Percentiles rank a stretch among this genome's conserved stretches.
These are phyloP conservation scores for Nannoperca australis DNA, from an alignment of 2,797 vertebrate genomes.

Conservation along the genomic window DNA sequence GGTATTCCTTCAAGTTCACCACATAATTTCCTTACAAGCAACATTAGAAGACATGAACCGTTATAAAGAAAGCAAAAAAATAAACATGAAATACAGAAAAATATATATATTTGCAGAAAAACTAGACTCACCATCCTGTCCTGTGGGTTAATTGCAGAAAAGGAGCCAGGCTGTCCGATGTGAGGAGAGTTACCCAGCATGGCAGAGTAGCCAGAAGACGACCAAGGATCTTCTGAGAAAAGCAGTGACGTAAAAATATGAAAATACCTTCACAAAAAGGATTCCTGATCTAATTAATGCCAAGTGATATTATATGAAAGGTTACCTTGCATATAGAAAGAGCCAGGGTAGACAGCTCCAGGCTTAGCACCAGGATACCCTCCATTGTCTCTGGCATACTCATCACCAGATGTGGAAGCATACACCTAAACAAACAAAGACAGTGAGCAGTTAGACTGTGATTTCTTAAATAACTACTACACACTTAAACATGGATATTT, in stretches of 20 bases:
- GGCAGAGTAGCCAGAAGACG: constrained; percentile 90
- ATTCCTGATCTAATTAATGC: neutral
- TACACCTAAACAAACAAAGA: constrained; percentile 89
- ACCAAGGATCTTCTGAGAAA: constrained; percentile 94
- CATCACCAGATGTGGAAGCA: constrained; percentile 94
- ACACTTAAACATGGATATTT: neutral
- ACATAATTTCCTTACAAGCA: neutral
- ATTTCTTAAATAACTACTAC: neutral
- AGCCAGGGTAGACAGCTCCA: constrained; percentile 91
- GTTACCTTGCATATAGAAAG: constrained; percentile 96
- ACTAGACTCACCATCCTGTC: constrained; percentile 92
- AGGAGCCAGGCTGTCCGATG: constrained; percentile 89
- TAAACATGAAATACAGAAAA: neutral
- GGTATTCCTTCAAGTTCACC: neutral
- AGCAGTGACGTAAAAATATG: constrained; percentile 16
- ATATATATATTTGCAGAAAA: neutral
- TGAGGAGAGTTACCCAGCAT: constrained; percentile 92
- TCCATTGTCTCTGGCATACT: constrained; percentile 91
- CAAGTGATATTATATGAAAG: constrained; percentile 7
- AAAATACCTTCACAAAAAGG: constrained; percentile 28
- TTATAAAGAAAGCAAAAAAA: neutral
- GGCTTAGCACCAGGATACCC: constrained; percentile 91
- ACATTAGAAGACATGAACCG: neutral
- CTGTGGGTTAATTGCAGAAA: constrained; percentile 93
- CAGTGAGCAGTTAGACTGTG: neutral